Base-by-base conservation (phyloP, 2,113 vertebrate species). In the Sander lucioperca region DNA sequence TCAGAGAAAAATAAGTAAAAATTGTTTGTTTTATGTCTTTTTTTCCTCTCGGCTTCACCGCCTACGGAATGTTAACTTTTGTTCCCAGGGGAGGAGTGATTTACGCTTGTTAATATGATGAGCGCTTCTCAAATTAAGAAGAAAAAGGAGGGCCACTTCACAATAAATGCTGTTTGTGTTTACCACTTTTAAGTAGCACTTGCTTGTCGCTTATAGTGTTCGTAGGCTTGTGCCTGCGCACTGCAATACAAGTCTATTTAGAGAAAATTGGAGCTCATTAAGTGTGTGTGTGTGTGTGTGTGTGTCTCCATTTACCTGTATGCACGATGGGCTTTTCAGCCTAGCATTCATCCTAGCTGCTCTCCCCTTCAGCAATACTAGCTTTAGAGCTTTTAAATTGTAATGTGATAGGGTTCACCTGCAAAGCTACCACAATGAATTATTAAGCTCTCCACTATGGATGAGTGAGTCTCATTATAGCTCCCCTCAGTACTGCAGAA, bases 381-480 rank as follows among this genome's bases (percentile, higher is more conserved):
- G 92, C 89, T 92, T 92, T 92, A 89, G 82, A 91, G 89, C 90
- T 91, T 93, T 94, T 91, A 90, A 90, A 93, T 90, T 92, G 93
- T 94, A 91, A 92, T 93, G 91, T 92, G 93, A 94, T 92, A 92
- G 92, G 86, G 89, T 93, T 93, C 93, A 95, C 92, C 93, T 95
- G 93, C 92, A 92, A 92, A 91, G 90, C 88, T 92, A 93, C 74
- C 84, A 89, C 91, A 91, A 91, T 94, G 92, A 93, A 94, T 95
- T 95, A 94, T 95, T 95, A 93, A 94, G 90, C 90, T 90, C 90
- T 93, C 91, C 88, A 93, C 89, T 91, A 86, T 91, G 91, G 94
- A 93, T 94, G 91, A 94, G 88, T 93, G 94, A 88, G 91, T 93
- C 88, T 94, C 91, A 94, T 95, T 94, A 95, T 93, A 85, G 93